These are phyloP conservation scores for Sebastes flavidus DNA, from an alignment of 2,797 vertebrate genomes.

Conservation along the genomic window DNA sequence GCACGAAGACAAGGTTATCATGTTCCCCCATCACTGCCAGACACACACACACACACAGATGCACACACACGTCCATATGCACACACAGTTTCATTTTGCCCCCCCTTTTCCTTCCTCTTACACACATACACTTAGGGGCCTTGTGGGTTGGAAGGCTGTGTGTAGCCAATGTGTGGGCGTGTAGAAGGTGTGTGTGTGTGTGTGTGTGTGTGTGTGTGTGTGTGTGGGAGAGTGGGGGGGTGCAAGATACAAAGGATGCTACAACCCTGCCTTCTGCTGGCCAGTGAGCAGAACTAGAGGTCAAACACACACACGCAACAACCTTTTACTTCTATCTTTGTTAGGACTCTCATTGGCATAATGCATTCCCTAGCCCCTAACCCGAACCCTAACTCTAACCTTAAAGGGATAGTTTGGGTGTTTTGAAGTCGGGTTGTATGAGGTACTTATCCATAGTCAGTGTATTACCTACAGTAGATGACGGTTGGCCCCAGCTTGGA, in stretches of 20 bases:
- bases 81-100: slow-evolving; percentile 3
- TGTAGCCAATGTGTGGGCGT: background rate
- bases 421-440: fast-evolving
- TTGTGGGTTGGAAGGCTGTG: background rate
- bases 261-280: slow-evolving; percentile 82
- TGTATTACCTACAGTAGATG: no score
- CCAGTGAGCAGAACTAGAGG: slow-evolving; percentile 57
- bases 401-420: no score
- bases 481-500: no score
- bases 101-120: background rate
- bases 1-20: slow-evolving; percentile 87
- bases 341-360: no score
- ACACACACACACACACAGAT: slow-evolving; percentile 57
- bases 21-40: slow-evolving; percentile 88
- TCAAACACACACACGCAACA: slow-evolving; percentile 5
- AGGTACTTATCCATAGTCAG: no score
- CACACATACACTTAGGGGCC: slow-evolving; percentile 1
- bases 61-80: background rate
- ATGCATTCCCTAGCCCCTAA: no score
- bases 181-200: background rate
- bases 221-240: background rate
- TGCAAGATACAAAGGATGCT: slow-evolving; percentile 20
- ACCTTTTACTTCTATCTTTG: no score
- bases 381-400: no score
- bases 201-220: background rate